phyloP scores from a whole-genome alignment of 2,113 vertebrate species.

The Chionis minor region DNA sequence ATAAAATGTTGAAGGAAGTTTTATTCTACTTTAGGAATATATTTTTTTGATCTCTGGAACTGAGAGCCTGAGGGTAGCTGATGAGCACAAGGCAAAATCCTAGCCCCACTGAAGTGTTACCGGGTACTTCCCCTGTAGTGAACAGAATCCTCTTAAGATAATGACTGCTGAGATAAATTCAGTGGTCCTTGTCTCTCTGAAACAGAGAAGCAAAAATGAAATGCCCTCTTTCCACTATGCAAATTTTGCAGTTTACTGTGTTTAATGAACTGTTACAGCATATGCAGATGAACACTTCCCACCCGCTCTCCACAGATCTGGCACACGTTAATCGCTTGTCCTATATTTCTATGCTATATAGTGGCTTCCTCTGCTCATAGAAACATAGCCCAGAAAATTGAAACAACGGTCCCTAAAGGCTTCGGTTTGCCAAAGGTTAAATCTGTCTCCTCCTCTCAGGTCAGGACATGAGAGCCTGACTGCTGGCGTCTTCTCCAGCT shows the following conservation, averaged over 20 bases:
- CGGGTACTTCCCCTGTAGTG: neutral
- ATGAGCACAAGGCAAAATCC: neutral
- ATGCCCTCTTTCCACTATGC: neutral
- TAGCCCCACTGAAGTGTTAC: neutral
- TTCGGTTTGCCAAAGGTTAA: neutral
- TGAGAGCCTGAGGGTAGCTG: neutral
- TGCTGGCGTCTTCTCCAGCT: neutral
- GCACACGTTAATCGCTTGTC: conserved; percentile 19
- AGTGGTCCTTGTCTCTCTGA: neutral
- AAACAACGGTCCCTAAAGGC: neutral
- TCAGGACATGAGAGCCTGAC: neutral
- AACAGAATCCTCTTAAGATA: neutral
- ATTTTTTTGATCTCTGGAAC: neutral
- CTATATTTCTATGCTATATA: conserved; percentile 26
- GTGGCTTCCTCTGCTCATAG: neutral
- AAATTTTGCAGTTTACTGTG: conserved; percentile 36
- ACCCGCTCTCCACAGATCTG: conserved; percentile 21
- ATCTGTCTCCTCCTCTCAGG: neutral
- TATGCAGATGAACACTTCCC: conserved; percentile 52
- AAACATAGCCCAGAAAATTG: neutral
- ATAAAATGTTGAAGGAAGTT: neutral
- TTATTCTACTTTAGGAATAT: neutral
- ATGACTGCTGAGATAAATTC: neutral
- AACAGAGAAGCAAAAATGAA: neutral
- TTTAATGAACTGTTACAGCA: conserved; percentile 41